These are phyloP conservation scores for Drymonia ruficornis DNA, from an alignment of 2,888 invertebrate species.

Conservation along the genomic window DNA sequence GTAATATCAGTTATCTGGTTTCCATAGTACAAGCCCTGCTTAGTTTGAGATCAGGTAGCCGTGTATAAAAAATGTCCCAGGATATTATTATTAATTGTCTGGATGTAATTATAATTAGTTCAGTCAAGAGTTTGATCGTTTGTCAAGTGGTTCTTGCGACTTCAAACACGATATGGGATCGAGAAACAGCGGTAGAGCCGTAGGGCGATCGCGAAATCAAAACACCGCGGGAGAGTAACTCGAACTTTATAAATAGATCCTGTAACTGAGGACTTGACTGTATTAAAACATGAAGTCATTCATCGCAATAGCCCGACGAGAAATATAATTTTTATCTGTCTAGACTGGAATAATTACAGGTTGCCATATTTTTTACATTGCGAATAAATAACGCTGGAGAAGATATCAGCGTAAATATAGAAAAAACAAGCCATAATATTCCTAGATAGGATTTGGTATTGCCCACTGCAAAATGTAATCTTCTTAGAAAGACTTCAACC, in stretches of 20 bases:
- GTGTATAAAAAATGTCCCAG: no score
- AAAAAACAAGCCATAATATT: not conserved
- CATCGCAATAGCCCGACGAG: slow-evolving; percentile 44
- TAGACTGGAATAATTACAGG: slow-evolving; percentile 23
- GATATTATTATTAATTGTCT: no score
- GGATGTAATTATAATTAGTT: not conserved
- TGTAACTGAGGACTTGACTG: slow-evolving; percentile 36
- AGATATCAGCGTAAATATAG: not conserved
- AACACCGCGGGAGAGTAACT: slow-evolving; percentile 66
- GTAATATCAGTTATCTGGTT: no score
- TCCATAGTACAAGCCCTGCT: no score
- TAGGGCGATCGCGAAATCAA: slow-evolving; percentile 61
- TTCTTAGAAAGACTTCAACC: not conserved
- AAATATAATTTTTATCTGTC: slow-evolving; percentile 30
- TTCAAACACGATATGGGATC: slow-evolving; percentile 11
- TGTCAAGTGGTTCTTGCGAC: slow-evolving; percentile 2
- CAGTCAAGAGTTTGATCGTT: not conserved
- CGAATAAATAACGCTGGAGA: not conserved
- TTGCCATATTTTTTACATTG: slow-evolving; percentile 12
- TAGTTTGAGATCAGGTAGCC: no score
- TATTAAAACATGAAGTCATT: slow-evolving; percentile 54
- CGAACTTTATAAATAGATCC: slow-evolving; percentile 58
- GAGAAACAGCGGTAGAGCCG: slow-evolving; percentile 21
- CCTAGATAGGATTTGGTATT: not conserved
- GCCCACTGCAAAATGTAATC: not conserved